phyloP scores from a whole-genome alignment of 2,113 vertebrate species.

The Cyprinodon variegatus region DNA sequence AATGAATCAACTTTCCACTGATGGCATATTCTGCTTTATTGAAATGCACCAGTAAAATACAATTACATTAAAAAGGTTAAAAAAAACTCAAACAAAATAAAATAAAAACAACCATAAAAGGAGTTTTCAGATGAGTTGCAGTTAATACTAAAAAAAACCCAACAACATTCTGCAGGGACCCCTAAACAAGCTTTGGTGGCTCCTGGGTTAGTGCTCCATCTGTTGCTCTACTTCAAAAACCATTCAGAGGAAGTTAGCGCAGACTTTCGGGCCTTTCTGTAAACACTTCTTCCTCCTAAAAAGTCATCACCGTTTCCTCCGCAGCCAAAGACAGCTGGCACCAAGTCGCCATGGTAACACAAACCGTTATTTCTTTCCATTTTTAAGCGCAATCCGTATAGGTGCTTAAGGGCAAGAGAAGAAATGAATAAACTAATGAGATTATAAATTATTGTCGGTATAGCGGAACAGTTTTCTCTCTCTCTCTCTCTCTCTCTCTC shows the following conservation, averaged over 20 bases:
- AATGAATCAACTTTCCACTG: neutral
- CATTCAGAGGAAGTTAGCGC: neutral
- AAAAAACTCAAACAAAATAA: too few species aligned
- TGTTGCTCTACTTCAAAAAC: constrained; percentile 37
- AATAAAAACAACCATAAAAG: neutral
- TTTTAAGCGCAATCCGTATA: constrained; percentile 52
- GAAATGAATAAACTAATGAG: constrained; percentile 74
- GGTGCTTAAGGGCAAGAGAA: constrained; percentile 70
- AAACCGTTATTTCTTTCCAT: constrained; percentile 45
- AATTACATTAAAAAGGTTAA: neutral
- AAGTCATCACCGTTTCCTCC: constrained; percentile 47
- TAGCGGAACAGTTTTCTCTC: constrained; percentile 50
- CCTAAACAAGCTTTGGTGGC: neutral
- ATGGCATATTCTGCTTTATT: neutral
- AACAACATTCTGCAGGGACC: neutral
- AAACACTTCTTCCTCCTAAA: constrained; percentile 8
- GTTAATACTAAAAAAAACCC: neutral
- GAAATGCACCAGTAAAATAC: neutral
- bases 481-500: neutral
- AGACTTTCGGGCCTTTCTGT: neutral
- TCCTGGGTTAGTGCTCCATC: constrained; percentile 27
- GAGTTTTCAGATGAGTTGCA: neutral
- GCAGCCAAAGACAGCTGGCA: constrained; percentile 68
- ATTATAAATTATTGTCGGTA: constrained; percentile 74
- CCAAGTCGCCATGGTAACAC: constrained; percentile 75